Base-by-base conservation (phyloP, 2,888 invertebrate genomes). In the Agriotes lineatus region DNA sequence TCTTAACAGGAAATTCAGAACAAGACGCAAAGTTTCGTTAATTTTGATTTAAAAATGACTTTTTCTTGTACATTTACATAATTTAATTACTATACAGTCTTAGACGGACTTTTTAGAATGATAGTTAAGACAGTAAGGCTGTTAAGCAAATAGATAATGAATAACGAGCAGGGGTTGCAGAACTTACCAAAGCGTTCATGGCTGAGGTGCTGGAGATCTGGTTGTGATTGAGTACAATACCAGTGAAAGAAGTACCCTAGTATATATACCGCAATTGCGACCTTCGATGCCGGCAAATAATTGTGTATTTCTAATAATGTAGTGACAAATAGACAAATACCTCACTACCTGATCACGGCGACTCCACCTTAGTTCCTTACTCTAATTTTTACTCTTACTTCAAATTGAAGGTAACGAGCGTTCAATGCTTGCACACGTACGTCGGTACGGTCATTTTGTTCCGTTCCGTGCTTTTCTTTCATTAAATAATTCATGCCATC, bases 121-220 rank as follows among this genome's bases (percentile, higher is more conserved):
- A n/a, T n/a, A n/a, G n/a, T n/a, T n/a, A n/a, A n/a, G n/a, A n/a
- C n/a, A n/a, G n/a, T n/a, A n/a, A n/a, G n/a, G n/a, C n/a, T n/a
- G n/a, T n/a, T n/a, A n/a, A n/a, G n/a, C n/a, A n/a, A n/a, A n/a
- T n/a, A n/a, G n/a, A n/a, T n/a, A n/a, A n/a, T n/a, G n/a, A n/a
- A n/a, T n/a, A n/a, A n/a, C n/a, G n/a, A n/a, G n/a, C n/a, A n/a
- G n/a, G n/a, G n/a, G n/a, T n/a, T n/a, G n/a, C n/a, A n/a, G n/a
- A n/a, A n/a, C 68, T 58, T 58, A 68, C 68, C 33, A 68, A 68
- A 19, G 68, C 30, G 50, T 63, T 68, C 68, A 68, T 68, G 30
- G 19, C 44, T 33, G 37, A 10, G 22, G 20, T 56, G 18, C 39
- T 68, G 50, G 44, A 50, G 63, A 52, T 52, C 42, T 39, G 37